Evolutionary conservation across 1,140 invertebrate species (phyloP).

Genomic region (Nephotettix cincticeps): DNA sequence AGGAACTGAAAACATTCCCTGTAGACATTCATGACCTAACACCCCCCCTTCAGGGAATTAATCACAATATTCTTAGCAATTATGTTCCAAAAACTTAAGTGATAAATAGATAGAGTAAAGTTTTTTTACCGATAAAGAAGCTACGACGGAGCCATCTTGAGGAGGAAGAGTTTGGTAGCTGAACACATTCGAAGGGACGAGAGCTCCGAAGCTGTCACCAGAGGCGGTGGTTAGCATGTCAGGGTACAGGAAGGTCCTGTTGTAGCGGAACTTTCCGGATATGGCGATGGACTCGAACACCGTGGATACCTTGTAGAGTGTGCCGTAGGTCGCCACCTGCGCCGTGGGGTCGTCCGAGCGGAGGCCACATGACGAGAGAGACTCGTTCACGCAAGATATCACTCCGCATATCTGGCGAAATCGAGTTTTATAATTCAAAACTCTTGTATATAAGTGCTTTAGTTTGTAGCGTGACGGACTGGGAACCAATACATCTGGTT

Average conservation of each 20-base stretch:
- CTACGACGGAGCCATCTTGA: not conserved
- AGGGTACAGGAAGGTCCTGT: not conserved
- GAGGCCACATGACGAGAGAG: not conserved
- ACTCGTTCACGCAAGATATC: slow-evolving; percentile 8
- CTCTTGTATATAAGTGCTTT: too few relatives aligned
- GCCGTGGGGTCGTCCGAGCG: not conserved
- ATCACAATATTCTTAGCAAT: too few relatives aligned
- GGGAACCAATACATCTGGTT: too few relatives aligned
- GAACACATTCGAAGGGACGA: not conserved
- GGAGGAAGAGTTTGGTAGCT: not conserved
- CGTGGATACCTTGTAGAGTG: not conserved
- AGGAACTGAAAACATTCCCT: too few relatives aligned
- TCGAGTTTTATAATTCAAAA: too few relatives aligned
- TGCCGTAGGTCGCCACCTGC: not conserved
- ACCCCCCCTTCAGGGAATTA: too few relatives aligned
- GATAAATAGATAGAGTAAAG: too few relatives aligned
- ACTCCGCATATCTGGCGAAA: slow-evolving; percentile 11
- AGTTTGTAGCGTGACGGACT: too few relatives aligned
- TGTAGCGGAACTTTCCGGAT: not conserved
- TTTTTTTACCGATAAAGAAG: too few relatives aligned
- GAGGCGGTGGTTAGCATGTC: not conserved
- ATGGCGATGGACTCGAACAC: not conserved
- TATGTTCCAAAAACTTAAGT: too few relatives aligned
- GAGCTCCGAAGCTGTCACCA: slow-evolving; percentile 2
- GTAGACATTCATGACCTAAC: too few relatives aligned